Evolutionary conservation across 2,113 vertebrate species (phyloP).

Genomic region (Rutilus rutilus): DNA sequence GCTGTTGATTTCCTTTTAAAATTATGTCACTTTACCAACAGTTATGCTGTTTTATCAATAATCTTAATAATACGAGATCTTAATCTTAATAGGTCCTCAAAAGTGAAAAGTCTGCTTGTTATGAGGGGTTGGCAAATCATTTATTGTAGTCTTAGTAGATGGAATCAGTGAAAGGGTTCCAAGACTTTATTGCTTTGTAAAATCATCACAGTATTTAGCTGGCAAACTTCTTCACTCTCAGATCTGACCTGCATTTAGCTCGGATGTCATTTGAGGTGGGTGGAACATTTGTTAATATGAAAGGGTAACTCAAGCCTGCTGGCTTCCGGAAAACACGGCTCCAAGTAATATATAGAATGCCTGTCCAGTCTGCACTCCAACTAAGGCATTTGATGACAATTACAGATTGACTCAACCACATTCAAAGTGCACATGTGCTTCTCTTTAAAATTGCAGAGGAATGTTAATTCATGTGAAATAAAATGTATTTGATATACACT

Average conservation of each 20-base stretch:
- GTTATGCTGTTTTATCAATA: neutral
- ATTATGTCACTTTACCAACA: neutral
- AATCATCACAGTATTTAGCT: slow-evolving; percentile 36
- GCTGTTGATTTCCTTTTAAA: no score
- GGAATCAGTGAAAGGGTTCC: neutral
- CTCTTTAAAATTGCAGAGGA: no score
- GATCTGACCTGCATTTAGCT: neutral
- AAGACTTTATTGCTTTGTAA: slow-evolving; percentile 13
- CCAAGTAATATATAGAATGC: neutral
- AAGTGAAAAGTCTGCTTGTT: neutral
- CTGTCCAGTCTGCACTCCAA: neutral
- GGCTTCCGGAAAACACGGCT: slow-evolving; percentile 38
- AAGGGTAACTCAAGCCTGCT: slow-evolving; percentile 41
- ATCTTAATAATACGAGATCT: neutral
- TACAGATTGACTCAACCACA: neutral
- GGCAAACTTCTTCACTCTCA: neutral
- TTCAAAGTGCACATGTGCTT: neutral
- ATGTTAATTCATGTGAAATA: neutral
- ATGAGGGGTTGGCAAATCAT: neutral
- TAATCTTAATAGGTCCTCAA: no score
- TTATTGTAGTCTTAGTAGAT: neutral
- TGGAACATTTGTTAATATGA: slow-evolving; percentile 2
- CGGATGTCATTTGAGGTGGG: neutral
- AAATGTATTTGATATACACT: neutral
- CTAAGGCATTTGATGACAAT: neutral